Percentiles rank a stretch among this genome's conserved stretches.
Conservation (phyloP, 2,113 vertebrate species). For the Gallinago paraguaiae region DNA sequence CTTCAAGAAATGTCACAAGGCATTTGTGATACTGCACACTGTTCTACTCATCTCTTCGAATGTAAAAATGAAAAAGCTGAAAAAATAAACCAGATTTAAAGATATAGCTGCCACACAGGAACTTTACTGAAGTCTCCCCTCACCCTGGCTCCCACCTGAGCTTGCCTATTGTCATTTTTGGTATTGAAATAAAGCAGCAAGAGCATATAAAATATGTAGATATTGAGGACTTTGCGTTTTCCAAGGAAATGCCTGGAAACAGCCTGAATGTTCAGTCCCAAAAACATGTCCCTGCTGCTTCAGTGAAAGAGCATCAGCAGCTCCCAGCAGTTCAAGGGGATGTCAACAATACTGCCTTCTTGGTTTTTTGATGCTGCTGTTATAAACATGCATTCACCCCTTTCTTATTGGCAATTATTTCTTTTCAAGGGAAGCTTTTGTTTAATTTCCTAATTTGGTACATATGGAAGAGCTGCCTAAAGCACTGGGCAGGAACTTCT, state of each 20-base stretch:
- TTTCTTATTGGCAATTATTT: not conserved
- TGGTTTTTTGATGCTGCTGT: not conserved
- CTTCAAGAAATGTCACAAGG: not conserved
- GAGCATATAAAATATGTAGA: not conserved
- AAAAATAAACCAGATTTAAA: not conserved
- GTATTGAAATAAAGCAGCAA: not conserved
- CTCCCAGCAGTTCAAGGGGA: not conserved
- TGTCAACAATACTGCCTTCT: not conserved
- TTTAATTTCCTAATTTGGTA: not conserved
- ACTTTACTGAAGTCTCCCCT: not conserved
- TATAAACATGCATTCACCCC: not conserved
- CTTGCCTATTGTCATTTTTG: not conserved
- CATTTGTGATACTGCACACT: not conserved
- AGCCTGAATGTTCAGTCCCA: not conserved
- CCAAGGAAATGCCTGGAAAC: not conserved
- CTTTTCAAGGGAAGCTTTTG: not conserved
- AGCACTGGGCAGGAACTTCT: slow-evolving; percentile 5
- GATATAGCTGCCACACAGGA: not conserved
- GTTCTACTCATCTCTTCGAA: not conserved
- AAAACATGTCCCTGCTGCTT: not conserved
- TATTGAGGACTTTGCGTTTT: not conserved
- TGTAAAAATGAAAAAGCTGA: not conserved
- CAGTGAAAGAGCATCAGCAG: not conserved
- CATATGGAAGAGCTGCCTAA: not conserved
- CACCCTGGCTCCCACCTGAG: not conserved